Evolutionary conservation across 2,113 vertebrate species (phyloP), one percentile per base, ranked within the genome.

Genomic region (Eretmochelys imbricata): DNA sequence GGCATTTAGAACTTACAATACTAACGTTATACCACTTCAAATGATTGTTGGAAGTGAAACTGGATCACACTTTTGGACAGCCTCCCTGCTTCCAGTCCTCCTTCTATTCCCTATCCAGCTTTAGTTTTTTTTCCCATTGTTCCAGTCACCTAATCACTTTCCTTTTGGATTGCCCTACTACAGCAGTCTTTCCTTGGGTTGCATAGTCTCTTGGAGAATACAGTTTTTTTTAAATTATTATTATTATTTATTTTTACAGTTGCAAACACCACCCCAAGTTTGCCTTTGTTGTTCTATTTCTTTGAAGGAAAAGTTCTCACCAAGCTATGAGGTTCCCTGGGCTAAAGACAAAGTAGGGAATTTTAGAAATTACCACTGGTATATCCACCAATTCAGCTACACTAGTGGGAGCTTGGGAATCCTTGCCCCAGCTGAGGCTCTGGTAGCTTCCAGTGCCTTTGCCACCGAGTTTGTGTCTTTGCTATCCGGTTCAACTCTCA

Each of bases 361-460:
- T 14, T 79, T 17, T 0, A 80, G 35, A 62, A 62, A 31, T 22
- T 65, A 25, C 0, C 1, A 29, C 10, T 55, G 5, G 2, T 31
- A 13, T 31, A 62, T 62, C 29, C 59, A 31, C 13, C 80, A 10
- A 3, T 35, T 88, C 48, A 22, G 5, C 24, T 89, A 4, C 19
- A 20, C 19, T 0, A 91, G 29, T 27, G 13, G 46, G 65, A 91
- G 8, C 54, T 72, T 62, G 84, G 49, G 85, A n/a, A 69, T 16
- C 59, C 12, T 22, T 57, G 59, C 8, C 8, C 3, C 10, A 27
- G 11, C 57, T 5, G 3, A 31, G 59, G 75, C 46, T 14, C 54
- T 49, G 29, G 5, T 24, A 69, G 51, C 22, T 88, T 92, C 80
- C 88, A 35, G 5, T 84, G 55, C 35, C 80, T 89, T 62, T 84